Evolutionary conservation across 2,888 invertebrate species (phyloP), one percentile per base, ranked within the genome.

Genomic region (Lasioglossum morio): DNA sequence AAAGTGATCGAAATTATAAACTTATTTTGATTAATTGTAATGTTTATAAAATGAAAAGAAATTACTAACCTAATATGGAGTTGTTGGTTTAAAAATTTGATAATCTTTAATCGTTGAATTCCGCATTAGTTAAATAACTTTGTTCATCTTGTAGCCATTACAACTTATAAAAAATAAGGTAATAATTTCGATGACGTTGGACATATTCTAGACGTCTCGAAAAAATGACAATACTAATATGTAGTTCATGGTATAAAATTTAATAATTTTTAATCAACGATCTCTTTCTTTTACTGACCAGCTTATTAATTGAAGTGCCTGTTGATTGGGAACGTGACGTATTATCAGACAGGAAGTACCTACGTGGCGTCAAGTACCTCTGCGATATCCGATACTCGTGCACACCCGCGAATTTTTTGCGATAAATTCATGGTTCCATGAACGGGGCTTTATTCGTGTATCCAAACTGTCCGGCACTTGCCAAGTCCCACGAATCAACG

Each of bases 321-420:
- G 34, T 37, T 37, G 1, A 37, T 69, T 12, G 37, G 0, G 4
- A 34, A 37, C 10, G 66, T 34, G 19, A 69, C 34, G 8, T 1
- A 4, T 69, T 69, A 23, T 37, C 34, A 4, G 40, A 75, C 80
- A 77, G 86, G 88, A 87, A 86, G 77, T 16, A 14, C 1, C 3
- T 72, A 19, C 74, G 63, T 43, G 66, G 73, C 83, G 72, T 81
- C 75, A 23, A n/a, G 70, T 75, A 86, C 72, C 86, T 77, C 43
- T 73, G 23, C 37, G 87, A 78, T 82, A 88, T 78, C 46, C 43
- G 81, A 88, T 72, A 87, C 73, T 12, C 83, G 79, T 87, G 87
- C 48, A 77, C 74, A 60, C 5, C 7, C 37, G n/a, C 27, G 23
- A 48, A 76, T 77, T 76, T 72, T 46, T 60, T 72, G 37, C n/a